phyloP scores from a whole-genome alignment of 92 coral and sea anemone genomes.

The Parazoanthus swiftii region DNA sequence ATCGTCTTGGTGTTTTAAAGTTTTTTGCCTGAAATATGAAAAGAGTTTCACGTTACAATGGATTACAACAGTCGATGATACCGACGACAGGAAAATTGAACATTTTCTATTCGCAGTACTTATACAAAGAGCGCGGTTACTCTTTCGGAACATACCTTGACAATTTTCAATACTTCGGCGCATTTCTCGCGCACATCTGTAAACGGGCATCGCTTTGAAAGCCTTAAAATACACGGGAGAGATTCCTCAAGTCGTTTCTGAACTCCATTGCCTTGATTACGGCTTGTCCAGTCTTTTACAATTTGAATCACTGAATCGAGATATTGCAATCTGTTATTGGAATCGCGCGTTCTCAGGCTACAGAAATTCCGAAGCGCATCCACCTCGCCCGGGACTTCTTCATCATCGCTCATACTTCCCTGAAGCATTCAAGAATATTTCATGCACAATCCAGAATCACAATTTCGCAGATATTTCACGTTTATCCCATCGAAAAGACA shows the following conservation, averaged over 20 bases:
- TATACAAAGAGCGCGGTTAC: not conserved
- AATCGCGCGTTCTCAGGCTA: conserved; percentile 76
- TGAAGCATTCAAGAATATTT: conserved; percentile 37
- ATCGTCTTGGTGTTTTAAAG: conserved; percentile 75
- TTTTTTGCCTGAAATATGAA: conserved; percentile 67
- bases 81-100: conserved; percentile 25
- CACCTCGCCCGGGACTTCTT: conserved; percentile 76
- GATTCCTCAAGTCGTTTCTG: conserved; percentile 64
- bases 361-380: conserved; percentile 78
- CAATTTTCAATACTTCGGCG: conserved; percentile 62
- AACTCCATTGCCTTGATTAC: conserved; percentile 62
- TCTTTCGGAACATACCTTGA: conserved; percentile 67
- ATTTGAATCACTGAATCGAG: conserved; percentile 70
- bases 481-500: conserved; percentile 37
- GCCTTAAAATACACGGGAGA: conserved; percentile 84
- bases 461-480: conserved; percentile 35
- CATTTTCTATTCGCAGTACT: not conserved
- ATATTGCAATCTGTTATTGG: conserved; percentile 58
- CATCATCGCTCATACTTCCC: conserved; percentile 87
- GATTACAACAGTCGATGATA: not conserved
- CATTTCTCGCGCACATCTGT: conserved; percentile 90
- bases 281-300: conserved; percentile 72
- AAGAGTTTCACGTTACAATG: conserved; percentile 10
- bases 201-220: conserved; percentile 86
- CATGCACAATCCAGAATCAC: conserved; percentile 12